Evolutionary conservation across 2,113 vertebrate genomes (phyloP).

Genomic region (Corapipo altera): DNA sequence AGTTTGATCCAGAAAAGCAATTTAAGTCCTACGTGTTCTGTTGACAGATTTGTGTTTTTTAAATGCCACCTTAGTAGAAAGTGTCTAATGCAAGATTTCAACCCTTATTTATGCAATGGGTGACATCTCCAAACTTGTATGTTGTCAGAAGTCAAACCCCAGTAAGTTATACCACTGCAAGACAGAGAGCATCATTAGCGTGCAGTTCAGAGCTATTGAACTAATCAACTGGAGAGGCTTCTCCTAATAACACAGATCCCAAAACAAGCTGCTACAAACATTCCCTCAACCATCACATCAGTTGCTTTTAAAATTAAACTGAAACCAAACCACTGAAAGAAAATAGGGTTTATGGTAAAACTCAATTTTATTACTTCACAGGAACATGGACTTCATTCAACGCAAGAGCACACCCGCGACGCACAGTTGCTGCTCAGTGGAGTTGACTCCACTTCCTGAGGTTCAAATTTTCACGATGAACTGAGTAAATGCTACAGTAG

Average conservation of each 20-base stretch:
- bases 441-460: neutral
- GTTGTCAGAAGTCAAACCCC: constrained; percentile 33
- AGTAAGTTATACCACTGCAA: neutral
- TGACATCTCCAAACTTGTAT: neutral
- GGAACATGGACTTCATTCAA: neutral
- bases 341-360: constrained; percentile 14
- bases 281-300: neutral
- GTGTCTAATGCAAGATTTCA: neutral
- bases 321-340: constrained; percentile 12
- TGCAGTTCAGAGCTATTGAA: neutral
- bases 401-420: neutral
- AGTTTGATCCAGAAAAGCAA: constrained; percentile 23
- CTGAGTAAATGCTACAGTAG: neutral
- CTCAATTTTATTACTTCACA: constrained; percentile 1
- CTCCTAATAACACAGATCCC: neutral
- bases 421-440: neutral
- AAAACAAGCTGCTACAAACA: constrained; percentile 25
- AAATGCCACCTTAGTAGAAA: constrained; percentile 27
- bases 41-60: constrained; percentile 41
- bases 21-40: neutral
- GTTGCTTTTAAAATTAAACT: constrained; percentile 20
- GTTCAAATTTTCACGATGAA: neutral
- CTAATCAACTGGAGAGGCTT: constrained; percentile 35
- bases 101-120: neutral
- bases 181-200: neutral